phyloP scores from a whole-genome alignment of 2,113 vertebrate genomes.

The Bolborhynchus lineola region DNA sequence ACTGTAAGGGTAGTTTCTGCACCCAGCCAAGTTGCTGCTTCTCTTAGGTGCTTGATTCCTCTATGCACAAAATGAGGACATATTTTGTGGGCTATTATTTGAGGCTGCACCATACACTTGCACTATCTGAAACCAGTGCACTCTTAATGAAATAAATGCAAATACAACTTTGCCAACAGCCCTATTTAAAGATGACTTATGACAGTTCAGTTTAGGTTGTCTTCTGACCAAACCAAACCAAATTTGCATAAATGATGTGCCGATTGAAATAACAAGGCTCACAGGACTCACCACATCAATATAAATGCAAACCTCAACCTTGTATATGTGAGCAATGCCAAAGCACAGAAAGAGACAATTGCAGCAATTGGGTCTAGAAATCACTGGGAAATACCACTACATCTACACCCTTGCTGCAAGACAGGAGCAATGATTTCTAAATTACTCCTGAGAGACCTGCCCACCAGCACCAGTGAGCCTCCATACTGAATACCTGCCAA shows the following conservation, averaged over 20 bases:
- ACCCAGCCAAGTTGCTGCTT: neutral
- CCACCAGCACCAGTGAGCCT: neutral
- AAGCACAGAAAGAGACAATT: fast-evolving
- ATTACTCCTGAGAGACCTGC: neutral
- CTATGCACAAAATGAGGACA: fast-evolving
- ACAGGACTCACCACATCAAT: neutral
- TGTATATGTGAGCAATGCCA: neutral
- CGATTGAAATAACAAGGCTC: neutral
- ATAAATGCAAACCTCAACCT: neutral
- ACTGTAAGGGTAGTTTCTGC: neutral
- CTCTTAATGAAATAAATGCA: neutral
- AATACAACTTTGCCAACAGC: neutral
- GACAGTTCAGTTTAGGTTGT: neutral
- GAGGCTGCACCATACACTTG: neutral
- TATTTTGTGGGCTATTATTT: neutral
- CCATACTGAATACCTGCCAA: neutral
- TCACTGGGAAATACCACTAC: neutral
- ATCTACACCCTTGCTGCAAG: neutral
- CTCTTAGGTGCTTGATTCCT: neutral
- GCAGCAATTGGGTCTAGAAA: neutral
- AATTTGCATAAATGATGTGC: neutral
- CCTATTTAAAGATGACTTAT: neutral
- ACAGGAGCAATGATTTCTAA: neutral
- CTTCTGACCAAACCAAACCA: neutral
- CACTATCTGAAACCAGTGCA: neutral